Conservation (phyloP, 2,113 vertebrate genomes). For the Sander lucioperca region DNA sequence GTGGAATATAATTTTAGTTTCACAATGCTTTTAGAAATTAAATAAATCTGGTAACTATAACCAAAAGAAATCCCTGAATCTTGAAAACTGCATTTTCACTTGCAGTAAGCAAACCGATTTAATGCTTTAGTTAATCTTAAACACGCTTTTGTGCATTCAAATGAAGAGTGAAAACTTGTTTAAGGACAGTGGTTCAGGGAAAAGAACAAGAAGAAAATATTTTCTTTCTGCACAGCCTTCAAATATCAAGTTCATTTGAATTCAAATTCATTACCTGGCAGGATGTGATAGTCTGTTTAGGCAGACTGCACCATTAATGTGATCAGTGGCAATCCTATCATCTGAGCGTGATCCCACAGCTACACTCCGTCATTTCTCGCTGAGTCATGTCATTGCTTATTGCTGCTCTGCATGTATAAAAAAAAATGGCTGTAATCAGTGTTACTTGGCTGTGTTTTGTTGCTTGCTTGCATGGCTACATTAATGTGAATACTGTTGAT, state of each 20-base stretch:
- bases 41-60: neutral
- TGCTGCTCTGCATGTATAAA: too few relatives aligned
- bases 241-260: neutral
- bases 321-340: constrained; percentile 70
- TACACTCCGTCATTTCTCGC: constrained; percentile 2
- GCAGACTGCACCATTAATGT: constrained; percentile 67
- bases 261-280: neutral
- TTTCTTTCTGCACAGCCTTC: neutral
- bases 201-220: neutral
- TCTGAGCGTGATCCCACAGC: constrained; percentile 53
- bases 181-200: neutral
- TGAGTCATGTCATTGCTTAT: neutral
- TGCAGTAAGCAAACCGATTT: neutral
- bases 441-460: too few relatives aligned
- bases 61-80: neutral
- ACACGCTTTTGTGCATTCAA: neutral
- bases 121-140: neutral
- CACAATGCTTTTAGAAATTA: neutral
- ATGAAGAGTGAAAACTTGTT: neutral
- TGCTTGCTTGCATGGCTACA: too few relatives aligned
- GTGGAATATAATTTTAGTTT: neutral
- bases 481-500: too few relatives aligned
- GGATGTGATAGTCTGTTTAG: constrained; percentile 8
- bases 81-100: neutral
- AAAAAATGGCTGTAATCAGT: too few relatives aligned